Evolutionary conservation across 2,888 invertebrate species (phyloP).

Genomic region (Terebella lapidaria): DNA sequence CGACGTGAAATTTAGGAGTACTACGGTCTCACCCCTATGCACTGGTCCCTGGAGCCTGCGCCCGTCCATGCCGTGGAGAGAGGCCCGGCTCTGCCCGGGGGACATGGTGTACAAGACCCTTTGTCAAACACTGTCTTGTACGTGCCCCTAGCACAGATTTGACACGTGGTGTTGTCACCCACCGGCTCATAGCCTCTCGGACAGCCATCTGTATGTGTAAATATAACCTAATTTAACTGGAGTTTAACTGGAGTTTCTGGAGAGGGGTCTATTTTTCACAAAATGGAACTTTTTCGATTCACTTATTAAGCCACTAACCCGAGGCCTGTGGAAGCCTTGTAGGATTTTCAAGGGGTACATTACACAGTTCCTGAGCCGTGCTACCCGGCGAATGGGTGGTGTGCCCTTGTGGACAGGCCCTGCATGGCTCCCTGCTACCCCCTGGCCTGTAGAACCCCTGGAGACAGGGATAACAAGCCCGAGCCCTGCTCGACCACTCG

Average conservation of each 20-base stretch:
- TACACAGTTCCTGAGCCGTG: not conserved
- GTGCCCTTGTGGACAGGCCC: not conserved
- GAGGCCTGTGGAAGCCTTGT: not conserved
- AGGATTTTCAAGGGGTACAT: not conserved
- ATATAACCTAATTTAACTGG: too few relatives aligned
- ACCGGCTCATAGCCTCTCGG: not conserved
- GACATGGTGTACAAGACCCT: too few relatives aligned
- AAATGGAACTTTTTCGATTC: too few relatives aligned
- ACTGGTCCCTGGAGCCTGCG: too few relatives aligned
- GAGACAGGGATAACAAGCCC: not conserved
- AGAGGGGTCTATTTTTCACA: too few relatives aligned
- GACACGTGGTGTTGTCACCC: not conserved
- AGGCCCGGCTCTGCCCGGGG: too few relatives aligned
- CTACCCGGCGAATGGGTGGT: not conserved
- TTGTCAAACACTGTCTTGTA: not conserved
- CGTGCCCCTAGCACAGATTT: not conserved
- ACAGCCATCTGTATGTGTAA: not conserved
- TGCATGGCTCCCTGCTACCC: not conserved
- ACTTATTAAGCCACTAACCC: not conserved
- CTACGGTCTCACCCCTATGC: too few relatives aligned
- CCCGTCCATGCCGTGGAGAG: too few relatives aligned
- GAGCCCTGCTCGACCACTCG: too few relatives aligned
- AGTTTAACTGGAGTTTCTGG: too few relatives aligned
- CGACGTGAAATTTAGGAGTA: too few relatives aligned
- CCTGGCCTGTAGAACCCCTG: not conserved